Conservation (phyloP, 1,140 invertebrate genomes). For the Liolophura sinensis region DNA sequence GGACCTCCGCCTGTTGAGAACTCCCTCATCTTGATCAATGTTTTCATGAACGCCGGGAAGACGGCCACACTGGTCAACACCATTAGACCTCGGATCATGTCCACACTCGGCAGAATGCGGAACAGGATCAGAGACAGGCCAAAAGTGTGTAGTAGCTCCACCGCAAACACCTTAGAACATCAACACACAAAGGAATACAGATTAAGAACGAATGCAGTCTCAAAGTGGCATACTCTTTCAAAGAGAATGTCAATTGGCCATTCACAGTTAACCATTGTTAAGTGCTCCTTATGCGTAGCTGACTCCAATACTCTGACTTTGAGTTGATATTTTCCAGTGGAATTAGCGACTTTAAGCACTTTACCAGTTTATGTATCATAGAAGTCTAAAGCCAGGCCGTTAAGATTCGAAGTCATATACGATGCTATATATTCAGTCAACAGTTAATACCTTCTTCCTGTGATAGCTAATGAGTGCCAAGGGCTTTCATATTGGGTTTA, state of each 20-base stretch:
- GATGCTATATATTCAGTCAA: no score
- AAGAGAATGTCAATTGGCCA: not conserved
- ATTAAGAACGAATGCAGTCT: not conserved
- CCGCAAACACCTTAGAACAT: conserved; percentile 60
- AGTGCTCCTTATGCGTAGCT: no score
- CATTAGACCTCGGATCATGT: conserved; percentile 91
- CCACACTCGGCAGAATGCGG: conserved; percentile 83
- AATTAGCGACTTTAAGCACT: no score
- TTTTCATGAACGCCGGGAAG: conserved; percentile 71
- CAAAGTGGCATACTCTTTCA: not conserved
- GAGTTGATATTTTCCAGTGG: no score
- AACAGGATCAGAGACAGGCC: conserved; percentile 85
- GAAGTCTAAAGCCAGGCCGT: no score
- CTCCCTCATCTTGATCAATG: conserved; percentile 23
- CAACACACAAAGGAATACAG: not conserved
- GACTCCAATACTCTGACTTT: no score
- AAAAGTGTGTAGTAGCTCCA: conserved; percentile 84
- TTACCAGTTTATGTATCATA: no score
- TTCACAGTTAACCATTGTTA: no score
- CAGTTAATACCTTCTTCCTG: no score
- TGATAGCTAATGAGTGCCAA: no score
- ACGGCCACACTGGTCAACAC: conserved; percentile 92
- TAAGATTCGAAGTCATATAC: no score
- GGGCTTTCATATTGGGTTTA: no score
- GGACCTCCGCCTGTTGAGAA: conserved; percentile 11